Percentiles rank a stretch among this genome's conserved stretches.
phyloP scores from a whole-genome alignment of 2,888 invertebrate genomes.

The Aromia moschata region DNA sequence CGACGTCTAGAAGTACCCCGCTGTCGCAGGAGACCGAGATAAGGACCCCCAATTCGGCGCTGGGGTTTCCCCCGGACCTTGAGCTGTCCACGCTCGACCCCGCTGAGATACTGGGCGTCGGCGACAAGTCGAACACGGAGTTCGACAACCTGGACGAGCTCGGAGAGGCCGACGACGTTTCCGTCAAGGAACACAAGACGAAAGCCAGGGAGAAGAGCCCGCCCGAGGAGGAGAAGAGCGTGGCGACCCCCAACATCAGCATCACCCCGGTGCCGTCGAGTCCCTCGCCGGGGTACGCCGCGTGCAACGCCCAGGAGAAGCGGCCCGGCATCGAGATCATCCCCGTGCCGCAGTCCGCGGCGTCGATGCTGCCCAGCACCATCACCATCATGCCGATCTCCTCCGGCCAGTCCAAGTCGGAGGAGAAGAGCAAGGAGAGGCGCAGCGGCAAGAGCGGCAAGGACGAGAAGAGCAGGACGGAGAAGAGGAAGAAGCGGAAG shows the following conservation, averaged over 20 bases:
- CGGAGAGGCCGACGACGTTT: slow-evolving; percentile 69
- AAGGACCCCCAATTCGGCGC: slow-evolving; percentile 65
- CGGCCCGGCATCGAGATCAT: slow-evolving; percentile 87
- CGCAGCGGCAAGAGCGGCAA: slow-evolving; percentile 43
- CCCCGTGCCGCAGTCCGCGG: slow-evolving; percentile 70
- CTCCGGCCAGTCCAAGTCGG: slow-evolving; percentile 60
- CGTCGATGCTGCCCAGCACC: slow-evolving; percentile 77
- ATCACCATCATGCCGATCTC: slow-evolving; percentile 88
- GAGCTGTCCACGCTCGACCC: slow-evolving; percentile 73
- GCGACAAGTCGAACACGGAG: slow-evolving; percentile 65
- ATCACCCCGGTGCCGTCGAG: slow-evolving; percentile 69
- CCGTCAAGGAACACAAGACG: slow-evolving; percentile 49
- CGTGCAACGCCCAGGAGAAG: slow-evolving; percentile 65
- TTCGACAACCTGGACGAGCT: slow-evolving; percentile 70
- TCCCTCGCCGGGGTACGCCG: slow-evolving; percentile 62
- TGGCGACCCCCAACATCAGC: slow-evolving; percentile 70
- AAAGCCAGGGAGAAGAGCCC: slow-evolving; percentile 67
- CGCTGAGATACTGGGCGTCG: slow-evolving; percentile 65
- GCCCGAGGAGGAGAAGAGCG: slow-evolving; percentile 62
- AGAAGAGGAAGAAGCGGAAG: slow-evolving; percentile 80
- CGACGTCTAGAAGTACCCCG: slow-evolving; percentile 69
- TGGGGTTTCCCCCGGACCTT: slow-evolving; percentile 70
- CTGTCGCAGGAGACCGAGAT: slow-evolving; percentile 64
- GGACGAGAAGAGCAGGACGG: slow-evolving; percentile 62
- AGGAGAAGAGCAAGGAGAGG: slow-evolving; percentile 48